Evolutionary conservation across 2,888 invertebrate genomes (phyloP).

Genomic region (Pecten maximus): DNA sequence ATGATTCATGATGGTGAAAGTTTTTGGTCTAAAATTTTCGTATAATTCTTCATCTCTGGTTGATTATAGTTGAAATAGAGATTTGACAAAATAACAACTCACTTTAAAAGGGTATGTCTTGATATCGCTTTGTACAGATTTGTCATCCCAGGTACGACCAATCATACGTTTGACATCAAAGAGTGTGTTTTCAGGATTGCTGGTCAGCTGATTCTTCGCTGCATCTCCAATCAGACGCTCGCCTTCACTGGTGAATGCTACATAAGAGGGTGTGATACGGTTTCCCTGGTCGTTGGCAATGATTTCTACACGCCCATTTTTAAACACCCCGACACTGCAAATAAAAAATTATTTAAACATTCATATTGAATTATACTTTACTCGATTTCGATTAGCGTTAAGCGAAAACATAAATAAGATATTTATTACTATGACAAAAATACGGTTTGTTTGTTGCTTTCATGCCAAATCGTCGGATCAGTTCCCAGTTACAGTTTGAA

Average conservation of each 20-base stretch:
- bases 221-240: slow-evolving; percentile 98
- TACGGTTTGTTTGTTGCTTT: too few relatives aligned
- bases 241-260: slow-evolving; percentile 97
- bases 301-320: slow-evolving; percentile 98
- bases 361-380: too few relatives aligned
- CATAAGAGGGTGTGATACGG: slow-evolving; percentile 98
- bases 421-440: too few relatives aligned
- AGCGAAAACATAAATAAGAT: too few relatives aligned
- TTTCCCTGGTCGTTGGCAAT: slow-evolving; percentile 99
- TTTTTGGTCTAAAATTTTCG: background rate
- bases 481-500: too few relatives aligned
- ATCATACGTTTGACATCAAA: slow-evolving; percentile 99
- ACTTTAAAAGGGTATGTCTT: slow-evolving; percentile 97
- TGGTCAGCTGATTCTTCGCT: slow-evolving; percentile 99
- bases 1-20: background rate
- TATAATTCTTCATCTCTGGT: too few relatives aligned
- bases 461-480: too few relatives aligned
- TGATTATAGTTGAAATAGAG: too few relatives aligned
- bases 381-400: too few relatives aligned
- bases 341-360: background rate
- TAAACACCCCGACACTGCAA: slow-evolving; percentile 86
- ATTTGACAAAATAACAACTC: background rate
- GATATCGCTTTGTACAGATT: slow-evolving; percentile 95
- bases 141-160: slow-evolving; percentile 97
- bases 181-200: slow-evolving; percentile 99